Base-by-base conservation (phyloP, 2,888 invertebrate species). In the Dasypogon diadema region DNA sequence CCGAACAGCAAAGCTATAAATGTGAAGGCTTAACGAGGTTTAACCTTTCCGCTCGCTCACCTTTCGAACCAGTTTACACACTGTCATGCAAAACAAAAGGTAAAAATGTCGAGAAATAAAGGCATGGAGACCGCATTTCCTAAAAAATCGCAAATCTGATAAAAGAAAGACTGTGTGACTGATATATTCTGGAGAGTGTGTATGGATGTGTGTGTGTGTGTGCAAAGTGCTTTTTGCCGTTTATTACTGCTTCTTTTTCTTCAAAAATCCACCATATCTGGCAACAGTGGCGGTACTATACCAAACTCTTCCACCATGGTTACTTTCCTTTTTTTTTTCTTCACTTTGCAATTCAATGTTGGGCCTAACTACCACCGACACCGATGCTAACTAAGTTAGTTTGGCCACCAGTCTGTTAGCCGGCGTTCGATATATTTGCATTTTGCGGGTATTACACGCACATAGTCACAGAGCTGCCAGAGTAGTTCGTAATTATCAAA, bases 1-100 rank as follows among this genome's bases (percentile, higher is more conserved):
- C 46, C 26, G 16, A 0, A 46, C 22, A 24, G 14, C 46, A 46
- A 16, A 16, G 16, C 58, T 37, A 60, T 60, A 60, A 60, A 60
- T 60, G 60, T 34, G 60, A 65, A 65, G 46, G 65, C 48, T 65
- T 65, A 65, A 65, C 65, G 65, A 46, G 65, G 48, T 65, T 46
- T 65, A 65, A 65, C 42, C 60, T 65, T 65, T 46, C 65, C 65
- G 65, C 65, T 65, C 46, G 65, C 65, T 65, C 65, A 65, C 65
- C 65, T 65, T 65, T 65, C 65, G 48, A 65, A 65, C 65, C 65
- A 65, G 65, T 65, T 65, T 48, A 46, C 46, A 46, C n/a, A 37
- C 60, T 26, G 60, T 46, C 65, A 42, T 65, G 46, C 21, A 46
- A 24, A 14, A 65, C 46, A 65, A 65, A 65, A 51, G 46, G 65